A percentile compares a stretch with the other conserved stretches of the same genome.
These are phyloP conservation scores for Lota lota DNA, from an alignment of 2,113 vertebrate species.

Conservation along the genomic window DNA sequence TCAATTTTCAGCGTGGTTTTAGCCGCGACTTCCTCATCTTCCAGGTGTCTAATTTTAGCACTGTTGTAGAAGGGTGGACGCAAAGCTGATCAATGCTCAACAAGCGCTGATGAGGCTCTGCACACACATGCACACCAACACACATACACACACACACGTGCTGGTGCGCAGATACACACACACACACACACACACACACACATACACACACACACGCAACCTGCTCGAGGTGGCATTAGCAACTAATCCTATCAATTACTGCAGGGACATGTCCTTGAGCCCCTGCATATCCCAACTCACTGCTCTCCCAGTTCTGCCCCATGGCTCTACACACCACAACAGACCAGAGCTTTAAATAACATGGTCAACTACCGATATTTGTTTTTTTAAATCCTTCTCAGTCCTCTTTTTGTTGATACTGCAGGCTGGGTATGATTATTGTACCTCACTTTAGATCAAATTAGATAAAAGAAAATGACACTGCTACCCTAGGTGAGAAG, in stretches of 20 bases:
- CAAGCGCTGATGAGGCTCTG: constrained; percentile 36
- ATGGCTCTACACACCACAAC: constrained; percentile 10
- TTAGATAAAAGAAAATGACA: no score
- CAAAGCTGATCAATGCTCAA: constrained; percentile 54
- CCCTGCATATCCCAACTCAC: no score
- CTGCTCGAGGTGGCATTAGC: constrained; percentile 35
- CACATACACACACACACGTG: neutral
- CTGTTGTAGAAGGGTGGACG: constrained; percentile 23
- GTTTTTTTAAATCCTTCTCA: no score
- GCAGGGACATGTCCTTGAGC: constrained; percentile 28
- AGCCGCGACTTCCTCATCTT: no score
- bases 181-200: neutral
- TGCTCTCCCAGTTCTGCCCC: constrained; percentile 20
- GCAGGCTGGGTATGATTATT: no score
- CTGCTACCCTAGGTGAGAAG: no score
- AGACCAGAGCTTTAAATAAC: no score
- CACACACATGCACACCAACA: neutral
- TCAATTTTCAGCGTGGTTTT: no score
- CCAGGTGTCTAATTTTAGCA: no score
- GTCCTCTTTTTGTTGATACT: no score
- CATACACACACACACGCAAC: constrained; percentile 6
- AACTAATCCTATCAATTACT: constrained; percentile 59
- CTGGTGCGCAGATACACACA: neutral
- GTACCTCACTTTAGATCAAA: no score
- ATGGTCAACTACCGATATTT: no score